Conservation (phyloP, 2,888 invertebrate genomes). For the Spilosoma lubricipeda region DNA sequence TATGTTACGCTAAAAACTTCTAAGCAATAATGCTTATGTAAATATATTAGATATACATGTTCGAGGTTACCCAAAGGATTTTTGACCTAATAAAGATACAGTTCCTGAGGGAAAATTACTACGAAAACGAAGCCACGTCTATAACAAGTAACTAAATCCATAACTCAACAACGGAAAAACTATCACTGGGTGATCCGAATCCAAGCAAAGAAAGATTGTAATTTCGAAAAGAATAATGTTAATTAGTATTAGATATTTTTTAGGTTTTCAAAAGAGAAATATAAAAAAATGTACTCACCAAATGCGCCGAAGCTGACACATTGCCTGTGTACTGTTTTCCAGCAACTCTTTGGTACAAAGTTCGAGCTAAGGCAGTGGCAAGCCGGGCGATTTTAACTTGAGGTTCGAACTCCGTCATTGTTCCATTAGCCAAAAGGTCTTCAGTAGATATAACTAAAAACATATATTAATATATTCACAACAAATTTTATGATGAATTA, state of each 20-base stretch:
- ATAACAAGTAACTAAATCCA: neutral
- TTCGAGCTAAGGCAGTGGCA: slow-evolving; percentile 88
- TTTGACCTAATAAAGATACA: neutral
- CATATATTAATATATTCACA: too few relatives aligned
- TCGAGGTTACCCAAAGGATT: neutral
- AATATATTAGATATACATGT: neutral
- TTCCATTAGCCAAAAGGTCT: slow-evolving; percentile 68
- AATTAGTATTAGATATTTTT: neutral
- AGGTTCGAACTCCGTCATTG: slow-evolving; percentile 79
- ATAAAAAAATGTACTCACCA: slow-evolving; percentile 61
- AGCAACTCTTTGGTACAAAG: slow-evolving; percentile 88
- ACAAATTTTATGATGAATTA: too few relatives aligned
- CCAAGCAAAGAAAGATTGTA: neutral
- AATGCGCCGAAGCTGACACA: slow-evolving; percentile 73
- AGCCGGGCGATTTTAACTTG: slow-evolving; percentile 89
- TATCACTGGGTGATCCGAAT: neutral
- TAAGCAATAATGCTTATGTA: too few relatives aligned
- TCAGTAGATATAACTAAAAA: slow-evolving; percentile 72
- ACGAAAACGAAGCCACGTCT: neutral
- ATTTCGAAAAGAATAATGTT: neutral
- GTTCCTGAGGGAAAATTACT: neutral
- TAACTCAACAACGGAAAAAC: neutral
- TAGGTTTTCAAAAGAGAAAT: neutral
- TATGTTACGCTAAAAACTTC: neutral
- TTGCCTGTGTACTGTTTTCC: slow-evolving; percentile 74